These are phyloP conservation scores for Andrena camellia DNA, from an alignment of 2,888 invertebrate species.

Conservation along the genomic window DNA sequence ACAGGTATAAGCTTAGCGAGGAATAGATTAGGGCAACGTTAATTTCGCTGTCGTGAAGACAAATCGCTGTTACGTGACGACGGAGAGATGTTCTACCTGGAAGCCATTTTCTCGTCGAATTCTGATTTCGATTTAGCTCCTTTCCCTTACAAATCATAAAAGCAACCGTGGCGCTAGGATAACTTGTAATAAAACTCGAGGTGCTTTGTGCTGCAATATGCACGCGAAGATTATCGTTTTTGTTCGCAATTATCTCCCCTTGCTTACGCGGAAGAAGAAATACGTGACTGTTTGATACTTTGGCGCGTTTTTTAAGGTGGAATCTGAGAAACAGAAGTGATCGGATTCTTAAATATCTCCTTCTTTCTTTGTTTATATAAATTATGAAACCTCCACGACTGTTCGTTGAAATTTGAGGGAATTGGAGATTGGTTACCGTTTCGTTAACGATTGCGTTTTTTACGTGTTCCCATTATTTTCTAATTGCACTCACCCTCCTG, in stretches of 20 bases:
- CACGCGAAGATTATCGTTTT: background rate
- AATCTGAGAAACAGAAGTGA: background rate
- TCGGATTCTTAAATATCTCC: background rate
- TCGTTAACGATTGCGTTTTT: background rate
- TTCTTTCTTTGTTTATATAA: no score
- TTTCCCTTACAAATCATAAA: background rate
- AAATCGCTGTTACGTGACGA: conserved; percentile 31
- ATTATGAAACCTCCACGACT: no score
- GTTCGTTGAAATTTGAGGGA: no score
- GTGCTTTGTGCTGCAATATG: background rate
- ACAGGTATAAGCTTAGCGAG: conserved; percentile 48
- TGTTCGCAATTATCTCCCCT: background rate
- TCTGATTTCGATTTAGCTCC: background rate
- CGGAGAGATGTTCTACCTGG: background rate
- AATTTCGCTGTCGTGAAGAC: conserved; percentile 33
- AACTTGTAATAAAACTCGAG: background rate
- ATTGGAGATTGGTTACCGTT: background rate
- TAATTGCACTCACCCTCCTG: no score
- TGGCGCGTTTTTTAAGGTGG: background rate
- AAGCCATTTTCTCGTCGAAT: conserved; percentile 13
- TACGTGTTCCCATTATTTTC: no score
- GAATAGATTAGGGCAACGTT: conserved; percentile 56
- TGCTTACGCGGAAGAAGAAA: background rate
- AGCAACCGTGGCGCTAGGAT: background rate
- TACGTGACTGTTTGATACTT: no score